Percentiles rank a stretch among this genome's conserved stretches.
Evolutionary conservation across 2,888 invertebrate species (phyloP).

Genomic region (Serripes groenlandicus): DNA sequence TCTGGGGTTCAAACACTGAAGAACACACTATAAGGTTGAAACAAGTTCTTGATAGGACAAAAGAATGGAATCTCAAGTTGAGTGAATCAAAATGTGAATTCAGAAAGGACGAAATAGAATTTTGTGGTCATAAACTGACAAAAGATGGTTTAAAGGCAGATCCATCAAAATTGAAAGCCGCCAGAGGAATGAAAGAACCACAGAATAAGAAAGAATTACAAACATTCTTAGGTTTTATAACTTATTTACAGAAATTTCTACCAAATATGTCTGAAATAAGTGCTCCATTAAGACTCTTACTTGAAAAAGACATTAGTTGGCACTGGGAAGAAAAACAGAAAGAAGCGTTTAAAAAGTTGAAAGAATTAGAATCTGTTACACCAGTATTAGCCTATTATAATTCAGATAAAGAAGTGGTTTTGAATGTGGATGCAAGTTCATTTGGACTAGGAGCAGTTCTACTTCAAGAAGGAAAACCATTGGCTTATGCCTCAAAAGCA

Average conservation of each 20-base stretch:
- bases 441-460: conserved; percentile 66
- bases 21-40: conserved; percentile 36
- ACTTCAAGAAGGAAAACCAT: conserved; percentile 45
- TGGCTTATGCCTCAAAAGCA: conserved; percentile 59
- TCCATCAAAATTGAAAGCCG: conserved; percentile 41
- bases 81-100: conserved; percentile 27
- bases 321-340: no score
- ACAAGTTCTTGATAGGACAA: conserved; percentile 11
- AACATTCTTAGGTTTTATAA: conserved; percentile 42
- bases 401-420: conserved; percentile 25
- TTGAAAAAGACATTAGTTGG: conserved; percentile 34
- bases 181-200: conserved; percentile 16
- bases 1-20: conserved; percentile 27
- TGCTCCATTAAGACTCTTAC: conserved; percentile 41
- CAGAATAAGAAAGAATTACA: conserved; percentile 30
- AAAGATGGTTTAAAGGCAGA: conserved; percentile 36
- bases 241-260: conserved; percentile 44
- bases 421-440: conserved; percentile 65
- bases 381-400: conserved; percentile 48
- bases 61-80: conserved; percentile 29
- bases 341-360: conserved; percentile 32
- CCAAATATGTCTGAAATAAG: conserved; percentile 45
- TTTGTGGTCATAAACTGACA: conserved; percentile 26
- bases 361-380: conserved; percentile 24
- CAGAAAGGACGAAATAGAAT: conserved; percentile 24